A percentile compares a stretch with the other conserved stretches of the same genome.
These are phyloP conservation scores for Erebia ligea DNA, from an alignment of 2,888 invertebrate genomes.

Conservation along the genomic window DNA sequence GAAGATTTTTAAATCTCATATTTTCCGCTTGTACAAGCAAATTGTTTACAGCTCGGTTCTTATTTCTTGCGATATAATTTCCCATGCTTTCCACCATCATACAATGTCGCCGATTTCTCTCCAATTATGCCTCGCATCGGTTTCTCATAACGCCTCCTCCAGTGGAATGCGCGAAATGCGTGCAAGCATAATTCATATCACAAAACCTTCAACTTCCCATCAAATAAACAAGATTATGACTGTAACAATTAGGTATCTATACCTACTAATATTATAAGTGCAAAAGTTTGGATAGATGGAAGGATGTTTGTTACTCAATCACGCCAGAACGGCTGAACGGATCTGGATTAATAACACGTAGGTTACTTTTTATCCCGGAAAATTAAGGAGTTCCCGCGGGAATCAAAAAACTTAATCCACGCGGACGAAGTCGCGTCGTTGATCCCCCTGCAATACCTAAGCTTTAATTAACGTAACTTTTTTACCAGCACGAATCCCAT, in stretches of 20 bases:
- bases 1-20: background rate
- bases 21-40: background rate
- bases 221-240: background rate
- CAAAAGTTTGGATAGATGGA: too few species aligned
- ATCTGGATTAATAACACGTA: too few species aligned
- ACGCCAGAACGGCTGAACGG: too few species aligned
- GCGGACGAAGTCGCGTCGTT: too few species aligned
- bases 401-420: too few species aligned
- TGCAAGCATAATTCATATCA: background rate
- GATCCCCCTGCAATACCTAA: too few species aligned
- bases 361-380: too few species aligned
- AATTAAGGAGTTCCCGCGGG: too few species aligned
- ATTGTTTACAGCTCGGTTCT: slow-evolving; percentile 22
- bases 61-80: slow-evolving; percentile 34
- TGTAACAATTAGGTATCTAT: background rate
- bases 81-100: slow-evolving; percentile 41
- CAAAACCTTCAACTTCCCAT: slow-evolving; percentile 4
- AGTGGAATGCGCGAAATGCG: background rate
- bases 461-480: too few species aligned
- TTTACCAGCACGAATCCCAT: background rate
- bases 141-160: slow-evolving; percentile 32
- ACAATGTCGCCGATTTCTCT: slow-evolving; percentile 41
- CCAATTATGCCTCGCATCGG: slow-evolving; percentile 36
- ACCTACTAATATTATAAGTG: too few species aligned
- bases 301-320: too few species aligned